Evolutionary conservation across 2,797 vertebrate species (phyloP).

Genomic region (Sebastes kiyomatsui): DNA sequence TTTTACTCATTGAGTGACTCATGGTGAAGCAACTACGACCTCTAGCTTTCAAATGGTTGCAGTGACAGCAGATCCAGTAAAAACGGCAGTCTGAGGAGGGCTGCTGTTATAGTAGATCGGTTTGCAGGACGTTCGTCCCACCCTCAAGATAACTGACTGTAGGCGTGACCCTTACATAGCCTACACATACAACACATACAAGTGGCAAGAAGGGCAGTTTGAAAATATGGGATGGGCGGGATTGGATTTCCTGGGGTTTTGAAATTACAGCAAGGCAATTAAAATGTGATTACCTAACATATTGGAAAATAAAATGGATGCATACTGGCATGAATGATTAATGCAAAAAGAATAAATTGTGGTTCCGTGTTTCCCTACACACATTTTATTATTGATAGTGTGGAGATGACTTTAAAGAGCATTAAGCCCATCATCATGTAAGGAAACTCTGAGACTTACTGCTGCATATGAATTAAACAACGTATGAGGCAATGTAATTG

Average conservation of each 20-base stretch:
- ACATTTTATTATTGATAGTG: neutral
- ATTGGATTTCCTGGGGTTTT: neutral
- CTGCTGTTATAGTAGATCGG: neutral
- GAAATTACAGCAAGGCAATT: neutral
- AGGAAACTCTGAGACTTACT: neutral
- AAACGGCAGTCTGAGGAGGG: neutral
- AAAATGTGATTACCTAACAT: neutral
- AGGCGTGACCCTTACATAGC: neutral
- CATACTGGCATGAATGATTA: neutral
- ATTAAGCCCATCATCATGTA: neutral
- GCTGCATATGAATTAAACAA: neutral
- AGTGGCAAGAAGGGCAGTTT: neutral
- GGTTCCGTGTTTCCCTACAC: neutral
- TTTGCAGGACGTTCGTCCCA: neutral
- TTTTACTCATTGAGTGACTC: neutral
- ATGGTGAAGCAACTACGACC: constrained; percentile 44
- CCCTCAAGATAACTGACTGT: neutral
- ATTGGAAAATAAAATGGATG: neutral
- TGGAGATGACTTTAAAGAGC: neutral
- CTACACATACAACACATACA: neutral
- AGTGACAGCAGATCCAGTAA: neutral
- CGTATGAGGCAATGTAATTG: neutral
- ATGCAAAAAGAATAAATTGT: neutral
- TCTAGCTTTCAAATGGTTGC: constrained; percentile 39
- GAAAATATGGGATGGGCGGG: neutral